Base-by-base conservation (phyloP, 1,140 invertebrate genomes). In the Chlorops oryzae region DNA sequence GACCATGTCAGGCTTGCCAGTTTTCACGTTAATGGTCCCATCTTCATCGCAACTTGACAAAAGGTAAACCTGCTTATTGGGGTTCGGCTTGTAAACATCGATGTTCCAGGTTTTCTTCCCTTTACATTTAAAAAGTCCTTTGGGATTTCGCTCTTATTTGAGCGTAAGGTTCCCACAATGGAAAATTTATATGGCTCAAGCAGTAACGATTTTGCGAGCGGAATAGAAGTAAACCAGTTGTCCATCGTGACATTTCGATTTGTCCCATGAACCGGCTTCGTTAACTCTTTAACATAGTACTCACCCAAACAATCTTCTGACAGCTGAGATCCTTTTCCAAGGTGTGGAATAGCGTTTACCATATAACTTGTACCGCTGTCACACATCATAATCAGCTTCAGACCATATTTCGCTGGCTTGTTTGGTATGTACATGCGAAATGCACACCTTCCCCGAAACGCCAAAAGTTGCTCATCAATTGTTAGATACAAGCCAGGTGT, bases 351-450 rank as follows among this genome's bases (percentile, higher is more conserved):
- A 35, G 57, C 61, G 59, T 65, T 53, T 23, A 59, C 47, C 57
- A 67, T 61, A 40, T 69, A 74, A 27, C 48, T 56, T 22, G 50
- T 61, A 45, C 50, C 57, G 15, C 54, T 49, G 47, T 69, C 63
- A 23, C 40, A 52, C 5, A 71, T 37, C 22, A 46, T 55, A 28
- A 59, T 57, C 24, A 70, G 56, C 58, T 75, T 75, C 43, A 75
- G 58, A 3, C 72, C 75, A 59, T 75, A 77, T 54, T 68, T 67
- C 9, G 50, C 56, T 24, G 68, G 67, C 35, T 74, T 70, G 18
- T 32, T 47, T 18, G 56, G 55, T 15, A 67, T 70, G 47, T 72
- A 73, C 6, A 67, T 55, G 20, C 57, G 46, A 54, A 71, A 68
- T 46, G 25, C n/a, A 52, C 63, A 70, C 13, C 50, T 56, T 23